Evolutionary conservation across 2,888 invertebrate genomes (phyloP).

Genomic region (Micropterix aruncella): DNA sequence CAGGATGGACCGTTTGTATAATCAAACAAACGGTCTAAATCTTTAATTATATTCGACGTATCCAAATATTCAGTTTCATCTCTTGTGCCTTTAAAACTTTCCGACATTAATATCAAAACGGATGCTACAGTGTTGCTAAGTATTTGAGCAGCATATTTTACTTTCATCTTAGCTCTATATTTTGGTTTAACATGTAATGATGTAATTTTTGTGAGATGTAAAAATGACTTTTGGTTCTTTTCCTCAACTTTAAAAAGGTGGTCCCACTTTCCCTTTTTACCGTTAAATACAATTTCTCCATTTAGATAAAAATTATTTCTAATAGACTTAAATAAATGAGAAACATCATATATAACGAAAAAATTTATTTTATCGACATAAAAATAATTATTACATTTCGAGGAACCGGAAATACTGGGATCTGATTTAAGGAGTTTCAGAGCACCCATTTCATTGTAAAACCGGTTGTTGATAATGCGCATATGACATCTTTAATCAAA

Average conservation of each 20-base stretch:
- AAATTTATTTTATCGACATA: neutral
- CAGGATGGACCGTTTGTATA: no score
- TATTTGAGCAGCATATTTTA: neutral
- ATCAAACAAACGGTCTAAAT: neutral
- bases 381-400: neutral
- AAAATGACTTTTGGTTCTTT: no score
- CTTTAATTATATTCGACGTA: neutral
- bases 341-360: neutral
- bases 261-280: no score
- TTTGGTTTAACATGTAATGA: neutral
- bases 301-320: neutral
- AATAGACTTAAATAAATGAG: constrained; percentile 1
- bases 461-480: neutral
- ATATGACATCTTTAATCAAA: neutral
- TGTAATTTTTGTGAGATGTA: neutral
- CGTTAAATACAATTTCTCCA: constrained; percentile 1
- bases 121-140: constrained; percentile 1
- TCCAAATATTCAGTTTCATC: neutral
- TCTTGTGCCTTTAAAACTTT: neutral
- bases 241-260: no score
- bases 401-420: no score
- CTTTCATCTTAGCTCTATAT: neutral
- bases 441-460: neutral
- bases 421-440: neutral
- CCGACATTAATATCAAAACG: neutral